These are phyloP conservation scores for Geotrupes spiniger DNA, from an alignment of 2,888 invertebrate genomes.

Conservation along the genomic window DNA sequence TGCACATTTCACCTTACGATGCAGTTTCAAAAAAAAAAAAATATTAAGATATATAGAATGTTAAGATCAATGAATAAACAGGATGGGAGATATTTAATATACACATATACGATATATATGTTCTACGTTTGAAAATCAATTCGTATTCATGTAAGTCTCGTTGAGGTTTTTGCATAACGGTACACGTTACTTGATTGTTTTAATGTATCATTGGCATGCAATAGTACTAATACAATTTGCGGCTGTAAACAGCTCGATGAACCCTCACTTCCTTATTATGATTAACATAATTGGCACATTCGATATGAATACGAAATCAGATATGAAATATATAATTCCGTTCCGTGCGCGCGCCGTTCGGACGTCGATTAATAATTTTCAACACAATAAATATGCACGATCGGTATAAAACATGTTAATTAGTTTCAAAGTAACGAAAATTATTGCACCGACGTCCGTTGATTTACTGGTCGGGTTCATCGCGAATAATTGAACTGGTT, in stretches of 20 bases:
- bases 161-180: too few species aligned
- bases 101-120: too few species aligned
- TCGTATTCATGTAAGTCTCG: too few species aligned
- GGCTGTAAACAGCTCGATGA: constrained; percentile 14
- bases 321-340: constrained; percentile 10
- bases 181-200: not conserved
- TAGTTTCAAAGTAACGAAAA: not conserved
- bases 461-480: not conserved
- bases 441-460: constrained; percentile 1
- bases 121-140: too few species aligned
- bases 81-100: too few species aligned
- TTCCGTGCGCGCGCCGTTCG: not conserved
- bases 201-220: constrained; percentile 18
- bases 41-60: too few species aligned
- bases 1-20: too few species aligned
- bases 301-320: constrained; percentile 20
- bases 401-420: constrained; percentile 5
- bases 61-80: too few species aligned
- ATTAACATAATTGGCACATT: constrained; percentile 23
- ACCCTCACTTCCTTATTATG: constrained; percentile 19
- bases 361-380: not conserved
- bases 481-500: not conserved
- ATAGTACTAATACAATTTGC: constrained; percentile 22
- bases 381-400: not conserved
- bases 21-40: too few species aligned